These are phyloP conservation scores for Clytia hemisphaerica DNA, from an alignment of 30 jellyfish, hydroid and myxozoan genomes.

Conservation along the genomic window DNA sequence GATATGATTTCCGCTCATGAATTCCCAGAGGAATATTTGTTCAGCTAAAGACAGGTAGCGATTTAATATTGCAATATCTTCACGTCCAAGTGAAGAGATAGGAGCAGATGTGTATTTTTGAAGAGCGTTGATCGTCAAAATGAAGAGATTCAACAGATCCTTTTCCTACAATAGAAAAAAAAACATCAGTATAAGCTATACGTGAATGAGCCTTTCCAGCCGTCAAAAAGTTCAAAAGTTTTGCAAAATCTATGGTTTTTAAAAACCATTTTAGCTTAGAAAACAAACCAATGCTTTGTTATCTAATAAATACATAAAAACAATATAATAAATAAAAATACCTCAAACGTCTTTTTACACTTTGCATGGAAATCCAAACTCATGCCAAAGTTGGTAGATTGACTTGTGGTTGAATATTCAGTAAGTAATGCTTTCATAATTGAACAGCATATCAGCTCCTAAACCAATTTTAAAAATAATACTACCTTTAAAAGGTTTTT, in stretches of 20 bases:
- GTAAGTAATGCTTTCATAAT: constrained; percentile 81
- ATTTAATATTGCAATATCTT: constrained; percentile 53
- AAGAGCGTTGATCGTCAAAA: constrained; percentile 50
- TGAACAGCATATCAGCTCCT: constrained; percentile 81
- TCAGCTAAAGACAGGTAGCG: constrained; percentile 78
- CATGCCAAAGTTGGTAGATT: constrained; percentile 79
- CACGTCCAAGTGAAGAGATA: constrained; percentile 32
- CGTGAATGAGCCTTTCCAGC: neutral
- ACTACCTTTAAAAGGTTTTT: too few species aligned
- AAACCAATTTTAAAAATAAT: neutral
- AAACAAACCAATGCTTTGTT: neutral
- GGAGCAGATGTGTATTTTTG: constrained; percentile 30
- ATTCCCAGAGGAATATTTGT: constrained; percentile 81
- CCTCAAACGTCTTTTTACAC: constrained; percentile 87
- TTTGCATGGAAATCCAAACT: constrained; percentile 81
- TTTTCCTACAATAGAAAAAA: constrained; percentile 38
- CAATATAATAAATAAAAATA: neutral
- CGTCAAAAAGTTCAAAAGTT: neutral
- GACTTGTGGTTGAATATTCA: constrained; percentile 72
- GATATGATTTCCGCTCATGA: constrained; percentile 82
- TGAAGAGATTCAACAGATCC: constrained; percentile 49
- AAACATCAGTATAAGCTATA: neutral
- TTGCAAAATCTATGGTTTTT: neutral
- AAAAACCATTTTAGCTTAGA: neutral
- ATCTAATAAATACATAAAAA: neutral